Conservation (phyloP, 2,113 vertebrate genomes). For the Telmatochromis sp. region DNA sequence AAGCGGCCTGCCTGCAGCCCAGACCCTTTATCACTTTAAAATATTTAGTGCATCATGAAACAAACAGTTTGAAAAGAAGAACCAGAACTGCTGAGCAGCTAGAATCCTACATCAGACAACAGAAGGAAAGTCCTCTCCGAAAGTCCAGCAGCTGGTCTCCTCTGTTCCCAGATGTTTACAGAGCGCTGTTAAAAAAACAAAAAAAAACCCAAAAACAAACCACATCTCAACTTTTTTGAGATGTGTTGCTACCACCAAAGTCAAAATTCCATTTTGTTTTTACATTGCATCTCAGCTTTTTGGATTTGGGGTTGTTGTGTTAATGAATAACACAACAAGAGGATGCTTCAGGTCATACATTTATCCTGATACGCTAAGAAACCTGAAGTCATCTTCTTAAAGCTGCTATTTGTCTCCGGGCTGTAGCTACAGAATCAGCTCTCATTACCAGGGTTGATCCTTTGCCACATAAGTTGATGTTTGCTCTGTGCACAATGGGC, state of each 20-base stretch:
- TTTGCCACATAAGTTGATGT: not conserved
- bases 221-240: not conserved
- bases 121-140: not conserved
- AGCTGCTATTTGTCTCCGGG: not conserved
- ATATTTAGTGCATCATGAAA: not conserved
- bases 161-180: not conserved
- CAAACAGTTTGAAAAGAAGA: not conserved
- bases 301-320: not conserved
- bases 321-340: not conserved
- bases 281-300: not conserved
- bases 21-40: not conserved
- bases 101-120: not conserved
- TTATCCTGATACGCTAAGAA: not conserved
- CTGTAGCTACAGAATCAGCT: not conserved
- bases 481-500: not conserved
- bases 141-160: not conserved
- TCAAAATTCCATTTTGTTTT: not conserved
- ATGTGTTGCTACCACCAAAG: not conserved
- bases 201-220: fast-evolving
- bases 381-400: not conserved
- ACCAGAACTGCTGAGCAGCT: not conserved
- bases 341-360: not conserved
- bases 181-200: not conserved
- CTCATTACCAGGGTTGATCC: not conserved
- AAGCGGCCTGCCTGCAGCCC: not conserved